Conservation (phyloP, 1,140 invertebrate species). For the Cherax quadricarinatus region DNA sequence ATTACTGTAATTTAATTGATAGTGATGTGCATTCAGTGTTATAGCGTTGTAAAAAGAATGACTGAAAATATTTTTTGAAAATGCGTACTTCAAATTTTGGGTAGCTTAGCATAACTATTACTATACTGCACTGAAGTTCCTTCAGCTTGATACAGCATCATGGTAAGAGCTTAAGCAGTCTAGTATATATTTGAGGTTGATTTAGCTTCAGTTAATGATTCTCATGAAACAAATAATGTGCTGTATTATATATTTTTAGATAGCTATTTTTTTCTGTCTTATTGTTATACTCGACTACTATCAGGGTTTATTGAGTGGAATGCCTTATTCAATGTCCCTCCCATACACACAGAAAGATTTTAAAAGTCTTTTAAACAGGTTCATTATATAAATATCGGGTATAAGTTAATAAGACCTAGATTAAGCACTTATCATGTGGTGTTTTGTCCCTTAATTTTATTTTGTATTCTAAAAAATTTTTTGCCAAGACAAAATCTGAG, state of each 20-base stretch:
- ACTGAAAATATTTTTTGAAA: neutral
- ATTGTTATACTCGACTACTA: neutral
- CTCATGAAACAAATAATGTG: neutral
- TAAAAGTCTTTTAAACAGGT: too few species aligned
- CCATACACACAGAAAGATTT: neutral
- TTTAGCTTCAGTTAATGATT: neutral
- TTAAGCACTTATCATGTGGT: neutral
- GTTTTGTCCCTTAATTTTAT: neutral
- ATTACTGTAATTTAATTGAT: too few species aligned
- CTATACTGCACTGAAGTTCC: neutral
- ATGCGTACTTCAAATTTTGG: neutral
- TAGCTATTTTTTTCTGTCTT: neutral
- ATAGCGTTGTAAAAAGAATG: neutral
- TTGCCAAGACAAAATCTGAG: neutral
- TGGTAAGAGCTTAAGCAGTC: neutral
- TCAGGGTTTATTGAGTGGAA: neutral
- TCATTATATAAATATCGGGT: neutral
- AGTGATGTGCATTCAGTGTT: neutral
- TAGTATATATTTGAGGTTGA: neutral
- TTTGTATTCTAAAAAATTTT: neutral
- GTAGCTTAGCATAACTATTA: neutral
- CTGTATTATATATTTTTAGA: neutral
- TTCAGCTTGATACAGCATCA: neutral
- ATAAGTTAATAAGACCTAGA: neutral
- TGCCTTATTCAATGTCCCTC: neutral